Base-by-base conservation (phyloP, 2,113 vertebrate species). In the Genyomyrus donnyi region DNA sequence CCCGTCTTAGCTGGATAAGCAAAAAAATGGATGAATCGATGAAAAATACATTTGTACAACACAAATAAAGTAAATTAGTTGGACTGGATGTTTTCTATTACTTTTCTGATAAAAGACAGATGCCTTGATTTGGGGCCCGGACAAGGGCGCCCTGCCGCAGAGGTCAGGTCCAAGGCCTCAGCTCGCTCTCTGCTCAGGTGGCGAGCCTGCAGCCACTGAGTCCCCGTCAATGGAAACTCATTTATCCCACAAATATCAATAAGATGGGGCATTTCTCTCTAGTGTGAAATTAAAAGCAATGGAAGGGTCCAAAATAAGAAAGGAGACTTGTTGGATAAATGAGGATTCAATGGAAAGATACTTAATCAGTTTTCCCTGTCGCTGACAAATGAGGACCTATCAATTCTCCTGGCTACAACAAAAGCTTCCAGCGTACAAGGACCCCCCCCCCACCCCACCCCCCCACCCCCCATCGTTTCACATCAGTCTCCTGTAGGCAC, bases 371-470 rank as follows among this genome's bases (percentile, higher is more conserved):
- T 91, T 53, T 90, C 89, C 89, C 91, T 90, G 62, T 92, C 92
- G 92, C 93, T 94, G 93, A 93, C 91, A 89, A 91, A 91, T 88
- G 66, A 91, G 91, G 91, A 93, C 93, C 93, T 93, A 92, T 94
- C 94, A 94, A 66, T 66, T 46, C n/a, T 19, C 49, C 21, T 8
- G 45, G 87, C 94, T 93, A 95, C 92, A 88, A 91, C 94, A 93
- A 93, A 94, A 93, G 93, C 93, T 93, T 92, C 91, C 93, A 93
- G 94, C 94, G 94, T 93, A 93, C 93, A 91, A 93, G 94, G 94
- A 91, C 94, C 92, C 94, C 35, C 7, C 6, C 93, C 91, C 94
- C 93, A 91, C 94, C 92, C 94, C 35, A 2, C 6, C 93, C 91
- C 94, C 93, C 90, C 90, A 91, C 91, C 93, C 91, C 93, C 92